These are phyloP conservation scores for Suricata suricatta DNA, from an alignment of 2,113 vertebrate species.

Conservation along the genomic window DNA sequence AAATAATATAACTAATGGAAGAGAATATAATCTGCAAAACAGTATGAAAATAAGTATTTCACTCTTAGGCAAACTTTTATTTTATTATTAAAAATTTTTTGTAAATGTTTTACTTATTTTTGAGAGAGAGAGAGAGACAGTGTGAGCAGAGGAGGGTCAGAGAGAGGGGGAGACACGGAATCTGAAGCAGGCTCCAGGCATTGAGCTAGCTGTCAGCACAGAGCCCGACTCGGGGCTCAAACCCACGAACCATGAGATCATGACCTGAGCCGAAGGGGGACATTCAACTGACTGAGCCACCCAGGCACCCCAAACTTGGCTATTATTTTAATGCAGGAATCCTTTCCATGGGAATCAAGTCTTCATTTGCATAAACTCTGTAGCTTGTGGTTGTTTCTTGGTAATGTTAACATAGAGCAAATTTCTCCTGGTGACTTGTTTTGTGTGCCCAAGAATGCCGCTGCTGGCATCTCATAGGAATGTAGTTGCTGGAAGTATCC, in stretches of 20 bases:
- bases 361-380: slow-evolving; percentile 41
- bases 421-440: slow-evolving; percentile 59
- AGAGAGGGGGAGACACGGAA: too few relatives aligned
- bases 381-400: slow-evolving; percentile 57
- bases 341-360: slow-evolving; percentile 42
- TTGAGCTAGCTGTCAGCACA: too few relatives aligned
- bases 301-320: not conserved
- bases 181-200: too few relatives aligned
- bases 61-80: slow-evolving; percentile 12
- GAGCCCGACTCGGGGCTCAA: too few relatives aligned
- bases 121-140: too few relatives aligned
- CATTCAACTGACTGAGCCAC: too few relatives aligned
- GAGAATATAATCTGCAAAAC: not conserved
- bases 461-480: not conserved
- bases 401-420: not conserved
- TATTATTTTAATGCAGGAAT: not conserved
- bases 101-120: too few relatives aligned
- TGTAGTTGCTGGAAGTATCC: not conserved
- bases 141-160: too few relatives aligned
- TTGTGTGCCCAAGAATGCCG: slow-evolving; percentile 12
- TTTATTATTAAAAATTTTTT: too few relatives aligned
- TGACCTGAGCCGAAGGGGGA: too few relatives aligned
- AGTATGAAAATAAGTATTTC: slow-evolving; percentile 3
- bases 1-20: not conserved
- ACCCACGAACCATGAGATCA: too few relatives aligned